Percentiles rank a stretch among this genome's conserved stretches.
phyloP scores from a whole-genome alignment of 2,888 invertebrate species.

The Sycophila texana region DNA sequence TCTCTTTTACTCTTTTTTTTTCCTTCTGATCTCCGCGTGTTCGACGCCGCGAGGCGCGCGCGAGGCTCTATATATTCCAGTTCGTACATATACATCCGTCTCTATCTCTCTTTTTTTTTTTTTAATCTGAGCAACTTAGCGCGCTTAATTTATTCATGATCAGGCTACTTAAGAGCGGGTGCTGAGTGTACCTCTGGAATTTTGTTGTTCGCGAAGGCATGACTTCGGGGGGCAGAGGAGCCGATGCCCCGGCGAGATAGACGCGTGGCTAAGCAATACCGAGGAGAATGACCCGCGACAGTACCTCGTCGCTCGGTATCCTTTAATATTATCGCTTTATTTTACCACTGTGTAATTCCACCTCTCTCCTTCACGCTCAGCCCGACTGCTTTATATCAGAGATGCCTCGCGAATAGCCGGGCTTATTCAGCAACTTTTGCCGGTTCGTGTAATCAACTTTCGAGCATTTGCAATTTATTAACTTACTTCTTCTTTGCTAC shows the following conservation, averaged over 20 bases:
- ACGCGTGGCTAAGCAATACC: neutral
- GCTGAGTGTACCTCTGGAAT: neutral
- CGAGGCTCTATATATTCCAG: too few species aligned
- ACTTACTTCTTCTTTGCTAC: too few species aligned
- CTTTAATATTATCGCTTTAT: slow-evolving; percentile 22
- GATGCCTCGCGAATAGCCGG: too few species aligned
- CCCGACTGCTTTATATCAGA: too few species aligned
- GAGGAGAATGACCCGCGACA: slow-evolving; percentile 26
- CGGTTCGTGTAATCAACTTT: too few species aligned
- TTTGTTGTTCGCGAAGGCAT: neutral
- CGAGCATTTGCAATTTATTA: too few species aligned
- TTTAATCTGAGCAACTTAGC: slow-evolving; percentile 22
- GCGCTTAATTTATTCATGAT: slow-evolving; percentile 16
- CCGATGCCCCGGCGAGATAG: slow-evolving; percentile 17
- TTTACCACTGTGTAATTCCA: neutral
- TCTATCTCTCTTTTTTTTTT: neutral
- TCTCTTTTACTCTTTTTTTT: slow-evolving; percentile 3
- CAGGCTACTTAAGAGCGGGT: too few species aligned
- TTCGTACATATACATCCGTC: too few species aligned
- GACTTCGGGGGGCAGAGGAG: neutral
- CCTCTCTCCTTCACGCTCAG: neutral
- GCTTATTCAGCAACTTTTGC: too few species aligned
- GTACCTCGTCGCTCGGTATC: neutral
- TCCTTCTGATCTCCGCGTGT: neutral
- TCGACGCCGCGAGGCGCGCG: too few species aligned